Percentiles rank a stretch among this genome's conserved stretches.
These are phyloP conservation scores for Mechanitis messenoides DNA, from an alignment of 2,888 invertebrate genomes.

Conservation along the genomic window DNA sequence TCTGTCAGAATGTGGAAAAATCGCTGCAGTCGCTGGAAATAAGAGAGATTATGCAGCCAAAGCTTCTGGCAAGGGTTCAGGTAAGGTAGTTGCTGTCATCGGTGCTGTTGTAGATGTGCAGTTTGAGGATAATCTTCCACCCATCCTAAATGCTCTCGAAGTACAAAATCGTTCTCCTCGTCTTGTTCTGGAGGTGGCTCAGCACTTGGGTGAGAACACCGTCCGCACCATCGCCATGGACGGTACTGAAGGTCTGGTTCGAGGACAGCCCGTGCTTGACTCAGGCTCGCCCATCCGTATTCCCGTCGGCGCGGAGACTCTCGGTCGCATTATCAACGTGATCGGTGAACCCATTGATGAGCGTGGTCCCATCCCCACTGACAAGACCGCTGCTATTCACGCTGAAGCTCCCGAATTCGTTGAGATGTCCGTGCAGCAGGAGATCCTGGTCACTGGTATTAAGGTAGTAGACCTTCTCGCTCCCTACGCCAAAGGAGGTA, in stretches of 20 bases:
- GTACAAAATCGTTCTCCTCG: constrained; percentile 88
- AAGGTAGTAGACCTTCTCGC: constrained; percentile 96
- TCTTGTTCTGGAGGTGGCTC: constrained; percentile 91
- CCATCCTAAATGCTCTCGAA: constrained; percentile 96
- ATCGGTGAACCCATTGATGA: constrained; percentile 93
- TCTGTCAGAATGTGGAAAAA: constrained; percentile 76
- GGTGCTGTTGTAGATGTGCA: constrained; percentile 99
- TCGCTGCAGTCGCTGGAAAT: constrained; percentile 60
- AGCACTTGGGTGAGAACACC: constrained; percentile 93
- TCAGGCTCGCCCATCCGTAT: constrained; percentile 93
- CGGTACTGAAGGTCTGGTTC: constrained; percentile 92
- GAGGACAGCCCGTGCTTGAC: constrained; percentile 89
- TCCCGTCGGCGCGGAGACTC: constrained; percentile 91
- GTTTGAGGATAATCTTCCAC: constrained; percentile 93
- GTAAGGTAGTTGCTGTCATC: constrained; percentile 94
- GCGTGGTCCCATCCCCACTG: constrained; percentile 89
- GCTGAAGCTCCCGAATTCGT: constrained; percentile 93
- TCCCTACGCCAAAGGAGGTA: constrained; percentile 96
- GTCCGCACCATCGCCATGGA: constrained; percentile 97
- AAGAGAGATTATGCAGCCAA: constrained; percentile 56
- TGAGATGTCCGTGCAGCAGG: constrained; percentile 93
- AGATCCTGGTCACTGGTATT: constrained; percentile 94
- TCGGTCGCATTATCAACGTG: constrained; percentile 96
- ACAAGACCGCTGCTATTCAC: constrained; percentile 88
- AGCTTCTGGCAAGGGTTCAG: constrained; percentile 58